Conservation (phyloP, 2,113 vertebrate species). For the Hemiscyllium ocellatum region DNA sequence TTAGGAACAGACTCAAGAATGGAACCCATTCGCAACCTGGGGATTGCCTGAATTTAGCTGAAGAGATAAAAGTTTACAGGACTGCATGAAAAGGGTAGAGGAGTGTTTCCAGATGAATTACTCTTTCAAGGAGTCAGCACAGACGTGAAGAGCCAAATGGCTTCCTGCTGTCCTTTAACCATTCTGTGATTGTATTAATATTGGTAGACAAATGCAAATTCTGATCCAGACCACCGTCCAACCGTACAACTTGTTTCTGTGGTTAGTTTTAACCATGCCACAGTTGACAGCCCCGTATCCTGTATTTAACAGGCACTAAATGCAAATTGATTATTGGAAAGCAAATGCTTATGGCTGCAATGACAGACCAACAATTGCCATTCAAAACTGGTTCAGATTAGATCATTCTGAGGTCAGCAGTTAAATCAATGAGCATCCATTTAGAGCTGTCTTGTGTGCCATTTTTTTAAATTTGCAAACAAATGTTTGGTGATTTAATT, state of each 20-base stretch:
- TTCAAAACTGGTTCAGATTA: slow-evolving; percentile 2
- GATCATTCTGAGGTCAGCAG: background rate
- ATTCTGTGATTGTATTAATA: background rate
- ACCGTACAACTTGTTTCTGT: background rate
- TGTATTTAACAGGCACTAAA: background rate
- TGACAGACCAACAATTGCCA: slow-evolving; percentile 8
- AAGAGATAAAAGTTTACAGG: background rate
- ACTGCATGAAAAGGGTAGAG: background rate
- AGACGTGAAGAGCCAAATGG: background rate
- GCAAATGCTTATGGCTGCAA: background rate
- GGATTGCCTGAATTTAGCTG: background rate
- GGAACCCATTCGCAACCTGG: too few species aligned
- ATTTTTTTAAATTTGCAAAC: background rate
- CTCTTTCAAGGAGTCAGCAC: background rate
- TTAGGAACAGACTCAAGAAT: too few species aligned
- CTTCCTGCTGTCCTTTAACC: background rate
- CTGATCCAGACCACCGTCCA: background rate
- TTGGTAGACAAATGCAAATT: background rate
- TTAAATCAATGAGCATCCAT: background rate
- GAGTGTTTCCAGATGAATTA: too few species aligned
- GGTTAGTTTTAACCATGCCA: background rate
- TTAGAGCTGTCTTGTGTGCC: background rate
- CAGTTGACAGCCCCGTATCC: background rate
- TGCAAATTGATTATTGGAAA: background rate
- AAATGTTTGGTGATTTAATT: background rate